Evolutionary conservation across 2,113 vertebrate genomes (phyloP).

Genomic region (Gadus macrocephalus): DNA sequence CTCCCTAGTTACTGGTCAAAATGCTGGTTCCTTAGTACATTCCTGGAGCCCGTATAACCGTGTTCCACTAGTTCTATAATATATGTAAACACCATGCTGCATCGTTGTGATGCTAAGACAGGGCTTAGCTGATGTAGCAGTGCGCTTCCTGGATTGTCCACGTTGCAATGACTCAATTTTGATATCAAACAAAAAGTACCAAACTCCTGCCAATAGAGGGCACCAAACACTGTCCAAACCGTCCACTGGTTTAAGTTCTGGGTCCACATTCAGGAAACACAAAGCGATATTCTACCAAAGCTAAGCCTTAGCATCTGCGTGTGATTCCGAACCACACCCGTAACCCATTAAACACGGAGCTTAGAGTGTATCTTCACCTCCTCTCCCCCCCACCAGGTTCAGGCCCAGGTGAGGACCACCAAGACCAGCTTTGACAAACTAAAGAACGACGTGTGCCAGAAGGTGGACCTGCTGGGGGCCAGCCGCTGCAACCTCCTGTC

Average conservation of each 20-base stretch:
- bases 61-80: too few species aligned
- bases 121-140: too few species aligned
- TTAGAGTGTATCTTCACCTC: neutral
- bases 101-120: too few species aligned
- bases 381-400: constrained; percentile 76
- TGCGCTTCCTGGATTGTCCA: too few species aligned
- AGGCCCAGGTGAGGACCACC: constrained; percentile 89
- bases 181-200: too few species aligned
- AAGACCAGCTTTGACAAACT: constrained; percentile 94
- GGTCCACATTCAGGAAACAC: neutral
- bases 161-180: too few species aligned
- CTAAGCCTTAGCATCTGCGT: too few species aligned
- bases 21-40: too few species aligned
- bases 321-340: constrained; percentile 4
- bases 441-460: constrained; percentile 97
- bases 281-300: neutral
- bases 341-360: neutral
- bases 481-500: constrained; percentile 99
- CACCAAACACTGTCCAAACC: neutral
- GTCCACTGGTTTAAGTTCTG: too few species aligned
- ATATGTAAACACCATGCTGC: too few species aligned
- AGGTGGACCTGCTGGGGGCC: constrained; percentile 94
- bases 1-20: too few species aligned
- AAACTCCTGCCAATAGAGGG: constrained; percentile 45
- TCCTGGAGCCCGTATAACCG: too few species aligned